A percentile compares a stretch with the other conserved stretches of the same genome.
Evolutionary conservation across 1,140 invertebrate species (phyloP).

Genomic region (Harlomillsia oculata): DNA sequence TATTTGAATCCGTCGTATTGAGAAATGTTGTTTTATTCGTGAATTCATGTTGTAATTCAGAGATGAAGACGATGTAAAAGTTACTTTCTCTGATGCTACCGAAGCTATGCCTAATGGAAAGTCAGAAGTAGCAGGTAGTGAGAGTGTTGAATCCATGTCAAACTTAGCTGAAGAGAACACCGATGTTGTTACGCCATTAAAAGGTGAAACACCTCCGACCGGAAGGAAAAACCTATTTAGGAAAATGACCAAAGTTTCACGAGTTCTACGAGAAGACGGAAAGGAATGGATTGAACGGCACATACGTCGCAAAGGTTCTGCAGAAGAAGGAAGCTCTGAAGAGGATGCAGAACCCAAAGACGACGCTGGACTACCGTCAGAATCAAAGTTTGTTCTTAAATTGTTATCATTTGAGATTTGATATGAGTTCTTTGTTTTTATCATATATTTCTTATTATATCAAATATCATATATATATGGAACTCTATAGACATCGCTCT

Average conservation of each 20-base stretch:
- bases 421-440: not conserved
- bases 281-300: constrained; percentile 23
- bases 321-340: constrained; percentile 35
- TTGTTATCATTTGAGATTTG: not conserved
- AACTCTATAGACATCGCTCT: no score
- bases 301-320: constrained; percentile 36
- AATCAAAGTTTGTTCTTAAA: not conserved
- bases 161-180: not conserved
- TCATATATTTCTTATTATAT: not conserved
- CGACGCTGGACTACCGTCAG: constrained; percentile 22
- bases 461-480: no score
- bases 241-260: constrained; percentile 31
- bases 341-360: constrained; percentile 23
- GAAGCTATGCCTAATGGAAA: no score
- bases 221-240: constrained; percentile 20
- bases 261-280: constrained; percentile 28
- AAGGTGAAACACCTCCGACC: constrained; percentile 33
- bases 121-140: no score
- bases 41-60: no score
- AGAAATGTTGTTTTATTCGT: no score
- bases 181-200: constrained; percentile 16
- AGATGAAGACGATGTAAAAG: no score
- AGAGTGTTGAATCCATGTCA: not conserved
- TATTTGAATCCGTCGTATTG: no score
- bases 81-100: no score